phyloP scores from a whole-genome alignment of 2,113 vertebrate genomes.

The Psilopsiagon aurifrons region DNA sequence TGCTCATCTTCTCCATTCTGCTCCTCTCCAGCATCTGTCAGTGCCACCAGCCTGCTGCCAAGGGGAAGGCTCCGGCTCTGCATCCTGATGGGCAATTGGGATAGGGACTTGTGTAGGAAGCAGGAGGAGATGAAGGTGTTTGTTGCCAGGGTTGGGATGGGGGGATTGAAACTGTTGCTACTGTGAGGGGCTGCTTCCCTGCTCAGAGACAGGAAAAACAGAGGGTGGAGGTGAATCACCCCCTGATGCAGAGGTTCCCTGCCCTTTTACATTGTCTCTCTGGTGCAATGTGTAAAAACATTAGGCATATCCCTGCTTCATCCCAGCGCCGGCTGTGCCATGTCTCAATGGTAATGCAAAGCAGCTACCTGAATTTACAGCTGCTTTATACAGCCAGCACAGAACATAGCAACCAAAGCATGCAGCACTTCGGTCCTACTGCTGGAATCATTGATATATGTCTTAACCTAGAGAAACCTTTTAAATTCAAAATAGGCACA shows the following conservation, averaged over 20 bases:
- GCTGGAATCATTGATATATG: background rate
- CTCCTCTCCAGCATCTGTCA: background rate
- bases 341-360: background rate
- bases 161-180: background rate
- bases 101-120: background rate
- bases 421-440: rapidly evolving
- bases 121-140: background rate
- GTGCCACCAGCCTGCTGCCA: background rate
- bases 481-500: background rate
- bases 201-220: background rate
- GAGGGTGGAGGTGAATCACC: background rate
- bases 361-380: background rate
- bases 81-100: background rate
- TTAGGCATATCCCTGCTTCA: background rate
- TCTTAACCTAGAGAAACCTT: background rate
- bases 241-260: background rate
- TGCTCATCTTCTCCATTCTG: background rate
- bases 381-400: background rate
- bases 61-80: background rate
- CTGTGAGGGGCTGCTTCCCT: background rate
- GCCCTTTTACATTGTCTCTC: background rate
- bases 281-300: background rate
- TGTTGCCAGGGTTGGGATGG: conserved; percentile 23
- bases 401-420: background rate
- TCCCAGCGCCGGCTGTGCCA: background rate